Conservation (phyloP, 2,113 vertebrate species). For the Setophaga coronata region DNA sequence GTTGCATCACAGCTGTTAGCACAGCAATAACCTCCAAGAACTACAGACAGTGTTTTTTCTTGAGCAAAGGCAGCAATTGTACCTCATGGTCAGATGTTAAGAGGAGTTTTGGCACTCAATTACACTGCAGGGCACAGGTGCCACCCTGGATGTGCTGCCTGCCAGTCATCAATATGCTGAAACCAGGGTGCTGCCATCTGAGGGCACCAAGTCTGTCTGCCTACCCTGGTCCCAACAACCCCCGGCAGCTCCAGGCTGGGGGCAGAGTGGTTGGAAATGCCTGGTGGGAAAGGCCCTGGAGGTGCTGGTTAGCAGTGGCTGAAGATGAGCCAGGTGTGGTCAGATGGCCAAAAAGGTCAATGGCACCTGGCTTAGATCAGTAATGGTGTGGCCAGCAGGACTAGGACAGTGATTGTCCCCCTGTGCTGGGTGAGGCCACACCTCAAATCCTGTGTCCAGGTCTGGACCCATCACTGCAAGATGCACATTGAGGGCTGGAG, state of each 20-base stretch:
- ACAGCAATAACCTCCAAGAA: neutral
- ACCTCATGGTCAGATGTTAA: neutral
- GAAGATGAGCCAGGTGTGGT: neutral
- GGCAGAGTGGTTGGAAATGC: neutral
- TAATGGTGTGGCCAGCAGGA: neutral
- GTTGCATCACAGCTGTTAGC: neutral
- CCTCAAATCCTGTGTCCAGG: neutral
- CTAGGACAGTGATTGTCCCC: neutral
- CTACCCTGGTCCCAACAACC: neutral
- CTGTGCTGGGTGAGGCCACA: neutral
- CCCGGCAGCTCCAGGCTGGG: neutral
- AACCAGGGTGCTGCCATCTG: neutral
- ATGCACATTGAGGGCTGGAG: neutral
- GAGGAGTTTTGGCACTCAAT: neutral
- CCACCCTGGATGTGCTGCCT: neutral
- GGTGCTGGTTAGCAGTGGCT: neutral
- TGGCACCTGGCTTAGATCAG: neutral
- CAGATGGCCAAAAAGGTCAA: neutral
- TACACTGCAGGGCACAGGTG: neutral
- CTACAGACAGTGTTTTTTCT: neutral
- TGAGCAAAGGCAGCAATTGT: neutral
- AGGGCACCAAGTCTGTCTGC: neutral
- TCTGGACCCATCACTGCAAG: rapidly evolving
- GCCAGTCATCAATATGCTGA: neutral
- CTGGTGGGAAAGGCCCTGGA: neutral